These are phyloP conservation scores for Propithecus perrieri DNA, from an alignment of 2,797 vertebrate genomes.

Conservation along the genomic window DNA sequence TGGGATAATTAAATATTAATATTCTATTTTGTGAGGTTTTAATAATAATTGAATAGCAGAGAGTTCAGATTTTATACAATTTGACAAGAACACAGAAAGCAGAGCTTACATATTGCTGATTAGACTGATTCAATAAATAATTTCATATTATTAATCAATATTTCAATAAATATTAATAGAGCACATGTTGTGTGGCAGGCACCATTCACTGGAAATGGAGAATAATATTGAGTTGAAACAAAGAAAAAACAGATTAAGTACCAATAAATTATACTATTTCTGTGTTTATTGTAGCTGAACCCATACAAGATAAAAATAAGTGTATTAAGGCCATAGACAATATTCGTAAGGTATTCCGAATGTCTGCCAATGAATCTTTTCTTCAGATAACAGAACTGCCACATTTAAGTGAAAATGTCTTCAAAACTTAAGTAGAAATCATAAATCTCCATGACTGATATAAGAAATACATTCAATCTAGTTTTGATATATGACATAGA, in stretches of 20 bases:
- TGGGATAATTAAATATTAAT: neutral
- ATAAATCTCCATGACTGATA: neutral
- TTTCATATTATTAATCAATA: neutral
- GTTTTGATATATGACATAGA: neutral
- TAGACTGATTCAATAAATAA: conserved; percentile 1
- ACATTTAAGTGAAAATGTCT: neutral
- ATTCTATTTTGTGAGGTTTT: neutral
- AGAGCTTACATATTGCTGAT: neutral
- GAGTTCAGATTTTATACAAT: neutral
- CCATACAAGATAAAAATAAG: neutral
- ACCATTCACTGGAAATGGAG: neutral
- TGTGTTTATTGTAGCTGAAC: neutral
- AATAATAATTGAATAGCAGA: neutral
- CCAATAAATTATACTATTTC: neutral
- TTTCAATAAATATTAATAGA: conserved; percentile 22
- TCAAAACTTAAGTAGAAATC: neutral
- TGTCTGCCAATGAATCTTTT: neutral
- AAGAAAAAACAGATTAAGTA: neutral
- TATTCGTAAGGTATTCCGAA: neutral
- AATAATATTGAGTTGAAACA: neutral
- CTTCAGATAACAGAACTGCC: neutral
- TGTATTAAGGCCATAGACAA: neutral
- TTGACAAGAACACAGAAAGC: neutral
- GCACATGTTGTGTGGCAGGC: neutral
- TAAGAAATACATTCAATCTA: neutral